Base-by-base conservation (phyloP, 1,140 invertebrate genomes). In the Megalonaias nervosa region DNA sequence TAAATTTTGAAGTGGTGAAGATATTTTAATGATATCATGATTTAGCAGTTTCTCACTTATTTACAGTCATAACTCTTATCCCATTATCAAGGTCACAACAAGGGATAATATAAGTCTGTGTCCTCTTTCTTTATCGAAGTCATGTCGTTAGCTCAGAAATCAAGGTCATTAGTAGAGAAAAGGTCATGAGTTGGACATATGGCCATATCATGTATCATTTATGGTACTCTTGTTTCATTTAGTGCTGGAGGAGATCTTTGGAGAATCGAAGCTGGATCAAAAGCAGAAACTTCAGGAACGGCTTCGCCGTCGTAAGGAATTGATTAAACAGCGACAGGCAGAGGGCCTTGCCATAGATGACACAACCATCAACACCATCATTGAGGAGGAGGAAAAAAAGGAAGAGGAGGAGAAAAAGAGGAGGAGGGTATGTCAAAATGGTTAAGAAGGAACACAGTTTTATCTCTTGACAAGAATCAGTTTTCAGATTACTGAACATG, bases 301-400 rank as follows among this genome's bases (percentile, higher is more conserved):
- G 55, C 68, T 82, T 31, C 80, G 64, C 6, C 64, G 82, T 21
- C 70, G 75, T 9, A 72, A 81, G 74, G 73, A 85, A 69, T 71
- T 88, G 66, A 80, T 74, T 17, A 77, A 62, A n/a, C 82, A 88
- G 68, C 69, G 85, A 55, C 80, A 88, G 75, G 81, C 81, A n/a
- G 74, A 84, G 68, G 87, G 87, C 19, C 77, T 88, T 62, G 66
- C 75, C 23, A 74, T 74, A n/a, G 88, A 88, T 74, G 87, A 88
- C 26, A 74, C 79, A 21, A 79, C 79, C 6, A 64, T 89, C 3
- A 78, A 87, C 55, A 77, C 77, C 16, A 76, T 89, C 48, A 57
- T 84, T 31, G 75, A 88, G 59, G 79, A 84, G 59, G 81, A 87
- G 61, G 80, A 85, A 76, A 77, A 81, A 38, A 71, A 78, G 21